These are phyloP conservation scores for Ceyx erithaca DNA, from an alignment of 2,797 vertebrate genomes.

Conservation along the genomic window DNA sequence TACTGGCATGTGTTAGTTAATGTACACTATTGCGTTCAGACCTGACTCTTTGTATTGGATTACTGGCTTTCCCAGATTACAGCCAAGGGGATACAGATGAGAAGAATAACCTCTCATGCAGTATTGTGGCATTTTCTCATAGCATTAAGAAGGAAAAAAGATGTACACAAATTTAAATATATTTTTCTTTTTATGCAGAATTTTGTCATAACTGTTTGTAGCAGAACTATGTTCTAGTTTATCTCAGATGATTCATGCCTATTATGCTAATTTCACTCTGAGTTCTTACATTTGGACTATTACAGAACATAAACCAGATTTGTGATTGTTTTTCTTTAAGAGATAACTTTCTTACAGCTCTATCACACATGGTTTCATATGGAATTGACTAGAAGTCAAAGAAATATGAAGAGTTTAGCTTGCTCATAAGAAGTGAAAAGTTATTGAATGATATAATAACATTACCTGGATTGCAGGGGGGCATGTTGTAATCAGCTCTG, in stretches of 20 bases:
- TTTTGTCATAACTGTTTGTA: conserved; percentile 37
- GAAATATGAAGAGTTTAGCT: neutral
- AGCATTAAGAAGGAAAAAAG: conserved; percentile 3
- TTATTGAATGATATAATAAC: neutral
- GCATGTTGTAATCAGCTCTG: neutral
- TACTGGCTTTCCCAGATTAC: conserved; percentile 7
- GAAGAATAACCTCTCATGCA: conserved; percentile 1
- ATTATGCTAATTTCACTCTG: conserved; percentile 34
- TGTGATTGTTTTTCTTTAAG: conserved; percentile 44
- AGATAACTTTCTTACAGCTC: neutral
- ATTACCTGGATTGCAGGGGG: neutral
- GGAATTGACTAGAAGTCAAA: conserved; percentile 10
- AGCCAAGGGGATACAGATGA: neutral
- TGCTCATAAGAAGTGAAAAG: neutral
- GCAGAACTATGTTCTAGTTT: conserved; percentile 8
- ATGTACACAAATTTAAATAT: neutral
- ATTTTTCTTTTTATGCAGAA: conserved; percentile 25
- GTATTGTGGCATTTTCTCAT: neutral
- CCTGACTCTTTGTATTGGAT: neutral
- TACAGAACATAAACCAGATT: conserved; percentile 30
- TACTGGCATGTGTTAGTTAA: neutral
- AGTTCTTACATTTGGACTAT: conserved; percentile 31
- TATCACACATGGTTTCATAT: neutral
- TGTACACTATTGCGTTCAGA: neutral
- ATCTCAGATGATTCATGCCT: conserved; percentile 39